These are phyloP conservation scores for Serranochromis macrocephalus DNA, from an alignment of 2,113 vertebrate genomes.

Conservation along the genomic window DNA sequence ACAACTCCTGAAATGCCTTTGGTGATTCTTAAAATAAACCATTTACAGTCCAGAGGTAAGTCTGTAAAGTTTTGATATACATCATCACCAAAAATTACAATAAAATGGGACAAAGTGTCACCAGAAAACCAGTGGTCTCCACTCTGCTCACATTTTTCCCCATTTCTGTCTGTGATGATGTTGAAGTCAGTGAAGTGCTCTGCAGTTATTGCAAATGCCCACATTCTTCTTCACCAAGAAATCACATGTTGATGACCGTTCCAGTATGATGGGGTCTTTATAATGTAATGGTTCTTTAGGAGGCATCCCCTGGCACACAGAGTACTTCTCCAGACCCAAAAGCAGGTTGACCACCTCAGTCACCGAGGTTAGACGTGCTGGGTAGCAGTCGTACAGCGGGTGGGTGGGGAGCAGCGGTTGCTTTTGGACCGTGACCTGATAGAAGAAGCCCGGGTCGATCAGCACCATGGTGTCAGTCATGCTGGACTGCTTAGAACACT, in stretches of 20 bases:
- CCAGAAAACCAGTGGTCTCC: neutral
- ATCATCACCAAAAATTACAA: neutral
- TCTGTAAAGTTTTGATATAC: neutral
- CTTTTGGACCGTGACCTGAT: constrained; percentile 67
- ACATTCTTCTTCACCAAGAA: constrained; percentile 61
- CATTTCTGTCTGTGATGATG: neutral
- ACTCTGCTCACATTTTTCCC: neutral
- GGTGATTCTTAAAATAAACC: constrained; percentile 27
- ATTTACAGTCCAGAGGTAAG: constrained; percentile 30
- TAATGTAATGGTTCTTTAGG: neutral
- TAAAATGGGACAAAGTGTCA: neutral
- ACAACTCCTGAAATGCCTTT: constrained; percentile 44
- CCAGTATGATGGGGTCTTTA: constrained; percentile 42
- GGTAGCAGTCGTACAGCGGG: constrained; percentile 59
- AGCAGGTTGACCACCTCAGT: constrained; percentile 60
- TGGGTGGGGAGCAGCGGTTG: constrained; percentile 73
- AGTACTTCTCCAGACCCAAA: constrained; percentile 62
- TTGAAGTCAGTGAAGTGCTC: constrained; percentile 18
- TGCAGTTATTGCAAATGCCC: constrained; percentile 57
- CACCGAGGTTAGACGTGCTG: constrained; percentile 27
- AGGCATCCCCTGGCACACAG: constrained; percentile 64
- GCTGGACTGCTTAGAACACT: constrained; percentile 69
- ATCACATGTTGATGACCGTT: constrained; percentile 67
- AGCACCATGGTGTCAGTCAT: constrained; percentile 69
- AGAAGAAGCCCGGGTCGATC: constrained; percentile 66